A percentile compares a stretch with the other conserved stretches of the same genome.
These are phyloP conservation scores for Zosterops borbonicus DNA, from an alignment of 2,113 vertebrate species.

Conservation along the genomic window DNA sequence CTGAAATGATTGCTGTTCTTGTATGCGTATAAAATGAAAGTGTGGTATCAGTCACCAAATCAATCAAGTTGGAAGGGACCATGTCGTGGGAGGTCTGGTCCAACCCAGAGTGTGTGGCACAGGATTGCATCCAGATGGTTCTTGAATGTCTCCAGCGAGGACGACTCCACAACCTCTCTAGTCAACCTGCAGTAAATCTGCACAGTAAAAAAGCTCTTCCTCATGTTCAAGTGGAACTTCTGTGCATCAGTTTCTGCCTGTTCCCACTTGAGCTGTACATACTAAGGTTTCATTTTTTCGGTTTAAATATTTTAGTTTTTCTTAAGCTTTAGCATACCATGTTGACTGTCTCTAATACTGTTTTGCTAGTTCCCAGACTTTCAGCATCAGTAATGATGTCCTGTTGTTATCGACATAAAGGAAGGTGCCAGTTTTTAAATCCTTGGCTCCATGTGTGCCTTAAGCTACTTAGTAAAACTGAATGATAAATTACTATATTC, in stretches of 20 bases:
- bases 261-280: neutral
- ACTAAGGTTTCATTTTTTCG: neutral
- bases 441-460: neutral
- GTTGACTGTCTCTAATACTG: neutral
- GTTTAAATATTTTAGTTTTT: neutral
- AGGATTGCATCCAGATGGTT: neutral
- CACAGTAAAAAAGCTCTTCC: neutral
- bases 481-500: neutral
- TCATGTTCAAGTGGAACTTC: neutral
- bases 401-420: neutral
- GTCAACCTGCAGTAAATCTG: neutral
- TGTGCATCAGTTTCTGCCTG: neutral
- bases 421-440: neutral
- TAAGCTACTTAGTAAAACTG: neutral
- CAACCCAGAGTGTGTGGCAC: neutral
- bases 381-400: neutral
- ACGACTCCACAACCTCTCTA: neutral
- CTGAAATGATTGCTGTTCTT: neutral
- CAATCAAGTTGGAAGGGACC: neutral
- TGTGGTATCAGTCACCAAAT: neutral
- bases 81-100: neutral
- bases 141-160: neutral
- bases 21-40: neutral
- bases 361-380: neutral
- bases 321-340: rapidly evolving